Conservation (phyloP, 2,797 vertebrate genomes). For the Acropternis orthonyx region DNA sequence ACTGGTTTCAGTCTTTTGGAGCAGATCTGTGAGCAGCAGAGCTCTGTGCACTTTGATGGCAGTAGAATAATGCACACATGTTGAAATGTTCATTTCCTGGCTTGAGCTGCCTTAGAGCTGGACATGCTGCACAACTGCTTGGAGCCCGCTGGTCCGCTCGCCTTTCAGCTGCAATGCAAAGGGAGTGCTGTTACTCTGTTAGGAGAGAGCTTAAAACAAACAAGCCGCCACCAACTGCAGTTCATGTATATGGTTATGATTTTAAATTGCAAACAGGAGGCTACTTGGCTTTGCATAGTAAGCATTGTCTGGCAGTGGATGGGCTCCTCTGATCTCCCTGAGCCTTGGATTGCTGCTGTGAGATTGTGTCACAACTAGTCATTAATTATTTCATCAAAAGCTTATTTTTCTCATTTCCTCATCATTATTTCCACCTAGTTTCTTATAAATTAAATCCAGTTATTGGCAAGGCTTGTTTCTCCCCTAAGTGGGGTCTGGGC, state of each 20-base stretch:
- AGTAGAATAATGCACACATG: neutral
- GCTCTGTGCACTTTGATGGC: neutral
- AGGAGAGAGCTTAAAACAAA: constrained; percentile 30
- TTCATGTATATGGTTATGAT: constrained; percentile 28
- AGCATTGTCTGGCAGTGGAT: constrained; percentile 56
- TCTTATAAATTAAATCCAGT: constrained; percentile 55
- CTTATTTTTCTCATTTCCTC: constrained; percentile 68
- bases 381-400: constrained; percentile 69
- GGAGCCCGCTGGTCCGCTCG: neutral
- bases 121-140: neutral
- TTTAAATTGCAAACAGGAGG: constrained; percentile 66
- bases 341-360: constrained; percentile 66
- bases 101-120: neutral
- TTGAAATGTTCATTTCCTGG: neutral
- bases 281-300: constrained; percentile 54
- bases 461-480: constrained; percentile 36
- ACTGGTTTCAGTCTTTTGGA: neutral
- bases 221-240: constrained; percentile 10
- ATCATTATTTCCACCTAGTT: constrained; percentile 65
- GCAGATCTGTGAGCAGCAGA: neutral
- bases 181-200: neutral
- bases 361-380: constrained; percentile 66
- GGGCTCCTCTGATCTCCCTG: constrained; percentile 54
- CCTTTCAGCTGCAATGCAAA: neutral
- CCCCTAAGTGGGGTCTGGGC: neutral